Percentiles rank a stretch among this genome's conserved stretches.
Conservation (phyloP, 2,888 invertebrate species). For the Deroplatys truncata region DNA sequence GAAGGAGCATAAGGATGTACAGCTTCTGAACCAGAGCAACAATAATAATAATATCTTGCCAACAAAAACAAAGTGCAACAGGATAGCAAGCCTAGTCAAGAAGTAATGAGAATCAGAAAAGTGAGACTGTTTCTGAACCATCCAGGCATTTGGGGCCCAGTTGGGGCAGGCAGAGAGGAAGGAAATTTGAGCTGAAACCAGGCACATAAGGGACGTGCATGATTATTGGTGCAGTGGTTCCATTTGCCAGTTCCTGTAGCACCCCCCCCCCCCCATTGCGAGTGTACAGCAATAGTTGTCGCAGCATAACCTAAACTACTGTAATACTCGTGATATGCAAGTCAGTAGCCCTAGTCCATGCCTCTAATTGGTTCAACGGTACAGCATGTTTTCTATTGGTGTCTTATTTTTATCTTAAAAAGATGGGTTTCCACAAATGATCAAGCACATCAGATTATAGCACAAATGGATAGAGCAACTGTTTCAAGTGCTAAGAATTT, state of each 20-base stretch:
- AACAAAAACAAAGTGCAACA: conserved; percentile 46
- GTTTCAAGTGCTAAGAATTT: too few relatives aligned
- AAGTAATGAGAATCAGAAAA: conserved; percentile 39
- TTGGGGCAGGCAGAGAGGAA: not conserved
- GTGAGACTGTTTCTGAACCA: not conserved
- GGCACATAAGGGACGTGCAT: not conserved
- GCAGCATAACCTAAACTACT: not conserved
- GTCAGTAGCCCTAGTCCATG: not conserved
- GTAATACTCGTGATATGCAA: not conserved
- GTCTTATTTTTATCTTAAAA: not conserved
- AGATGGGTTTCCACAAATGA: not conserved
- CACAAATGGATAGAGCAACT: not conserved
- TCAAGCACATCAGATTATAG: not conserved
- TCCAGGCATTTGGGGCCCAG: not conserved
- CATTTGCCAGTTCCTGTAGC: not conserved
- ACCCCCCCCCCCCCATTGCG: not conserved
- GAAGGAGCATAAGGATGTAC: conserved; percentile 42
- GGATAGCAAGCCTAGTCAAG: conserved; percentile 48
- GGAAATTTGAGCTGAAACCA: not conserved
- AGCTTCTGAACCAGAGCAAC: conserved; percentile 38
- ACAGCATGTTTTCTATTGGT: not conserved
- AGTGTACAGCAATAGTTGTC: not conserved
- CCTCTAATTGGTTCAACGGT: not conserved
- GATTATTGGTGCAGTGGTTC: not conserved
- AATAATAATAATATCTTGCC: conserved; percentile 42